These are phyloP conservation scores for Papilio aristodemus DNA, from an alignment of 1,140 invertebrate species.

Conservation along the genomic window DNA sequence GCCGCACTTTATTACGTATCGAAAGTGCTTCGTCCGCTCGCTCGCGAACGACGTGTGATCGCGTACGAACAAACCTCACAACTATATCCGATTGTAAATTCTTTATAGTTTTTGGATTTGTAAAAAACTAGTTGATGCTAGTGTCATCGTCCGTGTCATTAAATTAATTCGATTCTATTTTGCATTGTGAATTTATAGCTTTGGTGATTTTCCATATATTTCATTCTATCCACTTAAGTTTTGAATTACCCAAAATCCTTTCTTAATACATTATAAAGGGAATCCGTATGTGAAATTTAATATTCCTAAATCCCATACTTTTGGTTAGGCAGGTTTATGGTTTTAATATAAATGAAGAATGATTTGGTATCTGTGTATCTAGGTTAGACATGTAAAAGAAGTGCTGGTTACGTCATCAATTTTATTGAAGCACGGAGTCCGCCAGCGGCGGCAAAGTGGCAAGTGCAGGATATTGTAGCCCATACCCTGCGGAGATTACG, in stretches of 20 bases:
- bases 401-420: constrained; percentile 32
- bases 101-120: no score
- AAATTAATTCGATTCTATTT: no score
- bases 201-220: no score
- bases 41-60: constrained; percentile 52
- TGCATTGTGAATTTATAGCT: no score
- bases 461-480: constrained; percentile 68
- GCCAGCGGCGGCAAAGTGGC: constrained; percentile 44
- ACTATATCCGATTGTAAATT: constrained; percentile 25
- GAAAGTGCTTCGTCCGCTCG: constrained; percentile 38
- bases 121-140: no score
- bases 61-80: constrained; percentile 49
- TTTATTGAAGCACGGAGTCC: constrained; percentile 29
- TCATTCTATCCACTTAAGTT: no score
- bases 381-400: not conserved
- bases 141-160: no score
- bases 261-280: no score
- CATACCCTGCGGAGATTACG: constrained; percentile 71
- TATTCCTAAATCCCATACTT: no score
- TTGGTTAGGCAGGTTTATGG: no score
- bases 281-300: no score
- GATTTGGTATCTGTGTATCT: not conserved
- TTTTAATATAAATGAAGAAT: not conserved
- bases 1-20: constrained; percentile 55
- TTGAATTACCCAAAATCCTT: no score